Percentiles rank a stretch among this genome's conserved stretches.
Evolutionary conservation across 2,113 vertebrate genomes (phyloP).

Genomic region (Gambusia affinis): DNA sequence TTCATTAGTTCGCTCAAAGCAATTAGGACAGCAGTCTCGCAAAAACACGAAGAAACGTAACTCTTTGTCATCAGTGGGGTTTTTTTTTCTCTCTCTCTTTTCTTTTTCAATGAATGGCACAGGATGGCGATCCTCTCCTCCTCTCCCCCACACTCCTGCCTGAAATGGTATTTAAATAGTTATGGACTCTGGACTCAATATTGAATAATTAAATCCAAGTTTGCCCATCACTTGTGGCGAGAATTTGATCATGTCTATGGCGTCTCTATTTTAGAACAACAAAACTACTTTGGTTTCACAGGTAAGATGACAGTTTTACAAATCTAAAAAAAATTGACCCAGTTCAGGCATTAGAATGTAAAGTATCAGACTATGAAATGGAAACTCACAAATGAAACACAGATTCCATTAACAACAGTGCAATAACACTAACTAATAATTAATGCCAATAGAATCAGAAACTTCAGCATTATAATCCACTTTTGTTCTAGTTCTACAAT

Average conservation of each 20-base stretch:
- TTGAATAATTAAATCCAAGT: background rate
- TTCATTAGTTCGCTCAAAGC: constrained; percentile 59
- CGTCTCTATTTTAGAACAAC: too few species aligned
- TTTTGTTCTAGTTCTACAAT: too few species aligned
- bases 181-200: background rate
- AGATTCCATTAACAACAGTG: too few species aligned
- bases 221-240: background rate
- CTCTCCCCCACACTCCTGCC: background rate
- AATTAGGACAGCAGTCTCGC: constrained; percentile 58
- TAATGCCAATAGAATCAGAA: too few species aligned
- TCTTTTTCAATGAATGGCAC: background rate
- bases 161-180: background rate
- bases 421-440: too few species aligned
- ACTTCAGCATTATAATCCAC: too few species aligned
- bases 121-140: background rate
- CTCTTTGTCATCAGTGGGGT: background rate
- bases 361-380: too few species aligned
- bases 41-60: constrained; percentile 6
- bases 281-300: too few species aligned
- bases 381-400: too few species aligned
- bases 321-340: too few species aligned
- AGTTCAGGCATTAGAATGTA: too few species aligned
- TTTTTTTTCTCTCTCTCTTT: background rate
- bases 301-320: too few species aligned
- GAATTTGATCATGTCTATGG: background rate